phyloP scores from a whole-genome alignment of 2,797 vertebrate genomes.

The Micropoecilia bifurca region DNA sequence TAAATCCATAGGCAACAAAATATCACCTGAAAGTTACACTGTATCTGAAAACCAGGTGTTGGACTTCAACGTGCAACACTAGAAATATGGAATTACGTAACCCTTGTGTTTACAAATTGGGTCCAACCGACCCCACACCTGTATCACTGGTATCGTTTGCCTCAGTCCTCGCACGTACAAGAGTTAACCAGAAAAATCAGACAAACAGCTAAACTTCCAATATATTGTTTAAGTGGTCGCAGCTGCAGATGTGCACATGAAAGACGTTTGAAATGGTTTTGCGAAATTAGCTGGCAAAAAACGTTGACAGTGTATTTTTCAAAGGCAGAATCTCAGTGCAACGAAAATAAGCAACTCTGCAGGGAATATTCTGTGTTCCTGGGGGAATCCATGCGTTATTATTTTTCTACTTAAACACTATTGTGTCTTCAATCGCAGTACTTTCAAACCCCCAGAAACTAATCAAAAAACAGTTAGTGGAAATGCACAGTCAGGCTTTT shows the following conservation, averaged over 20 bases:
- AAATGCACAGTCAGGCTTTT: neutral
- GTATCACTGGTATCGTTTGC: too few species aligned
- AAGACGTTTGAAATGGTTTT: neutral
- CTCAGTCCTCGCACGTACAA: too few species aligned
- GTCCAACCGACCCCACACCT: too few species aligned
- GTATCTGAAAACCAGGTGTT: neutral
- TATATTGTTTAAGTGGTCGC: neutral
- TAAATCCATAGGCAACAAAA: neutral
- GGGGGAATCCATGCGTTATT: neutral
- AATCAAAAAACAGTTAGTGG: neutral
- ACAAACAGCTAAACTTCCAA: neutral
- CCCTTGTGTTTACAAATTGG: too few species aligned
- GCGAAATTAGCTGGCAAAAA: neutral
- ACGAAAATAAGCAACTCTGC: neutral
- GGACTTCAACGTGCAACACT: neutral
- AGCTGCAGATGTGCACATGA: neutral
- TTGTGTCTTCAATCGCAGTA: neutral
- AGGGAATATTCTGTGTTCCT: neutral
- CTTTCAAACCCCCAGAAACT: neutral
- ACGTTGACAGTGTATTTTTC: neutral
- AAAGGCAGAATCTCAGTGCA: neutral
- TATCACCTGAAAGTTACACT: neutral
- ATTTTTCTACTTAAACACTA: neutral
- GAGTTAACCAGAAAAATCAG: neutral
- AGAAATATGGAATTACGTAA: neutral